Percentiles rank a stretch among this genome's conserved stretches.
Conservation (phyloP, 2,888 invertebrate genomes). For the Pterostichus niger region DNA sequence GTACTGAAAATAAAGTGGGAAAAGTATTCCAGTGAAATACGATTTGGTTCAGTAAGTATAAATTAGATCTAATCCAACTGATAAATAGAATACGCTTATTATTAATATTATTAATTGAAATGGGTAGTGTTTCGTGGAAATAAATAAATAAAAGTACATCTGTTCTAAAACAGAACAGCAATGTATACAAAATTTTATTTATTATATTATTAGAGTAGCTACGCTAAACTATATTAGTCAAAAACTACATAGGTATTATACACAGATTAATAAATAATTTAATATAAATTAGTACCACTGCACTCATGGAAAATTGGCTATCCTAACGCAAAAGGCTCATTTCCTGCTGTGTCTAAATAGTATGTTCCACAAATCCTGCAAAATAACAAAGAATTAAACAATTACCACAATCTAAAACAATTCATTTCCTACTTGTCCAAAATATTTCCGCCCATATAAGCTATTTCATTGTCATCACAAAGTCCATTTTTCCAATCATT, state of each 20-base stretch:
- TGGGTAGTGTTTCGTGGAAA: too few relatives aligned
- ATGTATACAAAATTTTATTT: too few relatives aligned
- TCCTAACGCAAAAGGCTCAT: constrained; percentile 72
- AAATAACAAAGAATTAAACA: constrained; percentile 35
- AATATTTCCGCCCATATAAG: constrained; percentile 36
- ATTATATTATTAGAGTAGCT: too few relatives aligned
- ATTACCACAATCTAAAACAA: not conserved
- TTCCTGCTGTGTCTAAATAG: constrained; percentile 72
- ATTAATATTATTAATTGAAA: too few relatives aligned
- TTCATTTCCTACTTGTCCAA: constrained; percentile 16
- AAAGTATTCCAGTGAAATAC: too few relatives aligned
- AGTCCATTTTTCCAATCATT: constrained; percentile 68
- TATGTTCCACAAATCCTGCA: constrained; percentile 72
- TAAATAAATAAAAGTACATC: too few relatives aligned
- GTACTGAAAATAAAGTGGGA: too few relatives aligned
- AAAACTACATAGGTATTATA: not conserved
- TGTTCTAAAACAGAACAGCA: too few relatives aligned
- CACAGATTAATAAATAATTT: constrained; percentile 32
- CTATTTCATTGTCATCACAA: constrained; percentile 66
- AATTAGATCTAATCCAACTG: too few relatives aligned
- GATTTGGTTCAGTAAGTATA: too few relatives aligned
- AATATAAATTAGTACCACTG: constrained; percentile 23
- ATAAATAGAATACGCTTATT: too few relatives aligned
- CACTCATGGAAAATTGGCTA: constrained; percentile 7
- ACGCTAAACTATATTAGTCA: too few relatives aligned